Conservation (phyloP, 1,140 invertebrate species). For the Panagrolaimus sp. region DNA sequence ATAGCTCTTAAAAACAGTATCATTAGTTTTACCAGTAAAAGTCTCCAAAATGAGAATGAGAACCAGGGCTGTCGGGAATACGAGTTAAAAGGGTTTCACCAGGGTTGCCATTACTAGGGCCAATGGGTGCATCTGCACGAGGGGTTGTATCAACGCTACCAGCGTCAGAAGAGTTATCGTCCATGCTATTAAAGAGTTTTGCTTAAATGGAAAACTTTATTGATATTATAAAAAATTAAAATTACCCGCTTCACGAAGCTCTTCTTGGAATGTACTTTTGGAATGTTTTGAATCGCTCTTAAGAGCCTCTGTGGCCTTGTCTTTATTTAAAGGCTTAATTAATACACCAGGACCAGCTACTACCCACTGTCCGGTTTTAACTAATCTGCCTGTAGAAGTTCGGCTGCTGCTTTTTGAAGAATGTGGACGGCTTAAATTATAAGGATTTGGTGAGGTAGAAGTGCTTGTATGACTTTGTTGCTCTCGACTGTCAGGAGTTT, state of each 20-base stretch:
- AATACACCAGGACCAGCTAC: constrained; percentile 34
- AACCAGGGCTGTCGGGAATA: constrained; percentile 52
- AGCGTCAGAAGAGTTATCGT: constrained; percentile 14
- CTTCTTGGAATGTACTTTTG: constrained; percentile 20
- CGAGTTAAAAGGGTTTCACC: constrained; percentile 13
- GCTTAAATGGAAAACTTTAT: background rate
- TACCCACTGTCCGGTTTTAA: constrained; percentile 37
- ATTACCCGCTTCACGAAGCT: constrained; percentile 18
- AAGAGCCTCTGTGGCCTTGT: constrained; percentile 28
- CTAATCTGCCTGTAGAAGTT: constrained; percentile 3
- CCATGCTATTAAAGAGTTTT: constrained; percentile 14
- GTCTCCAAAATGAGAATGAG: constrained; percentile 51
- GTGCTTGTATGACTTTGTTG: background rate
- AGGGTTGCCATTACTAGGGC: constrained; percentile 8
- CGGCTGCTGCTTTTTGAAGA: constrained; percentile 1
- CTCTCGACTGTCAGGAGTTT: background rate
- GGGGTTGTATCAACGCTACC: constrained; percentile 11
- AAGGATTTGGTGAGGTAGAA: constrained; percentile 4
- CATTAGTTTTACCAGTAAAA: constrained; percentile 44
- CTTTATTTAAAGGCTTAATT: constrained; percentile 36
- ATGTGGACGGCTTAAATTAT: constrained; percentile 3
- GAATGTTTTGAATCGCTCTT: background rate
- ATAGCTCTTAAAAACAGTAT: too few relatives aligned
- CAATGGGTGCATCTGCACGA: constrained; percentile 13
- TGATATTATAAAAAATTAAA: background rate